Evolutionary conservation across 64 coral and sea anemone genomes (phyloP).

Genomic region (Stichodactyla mertensii): DNA sequence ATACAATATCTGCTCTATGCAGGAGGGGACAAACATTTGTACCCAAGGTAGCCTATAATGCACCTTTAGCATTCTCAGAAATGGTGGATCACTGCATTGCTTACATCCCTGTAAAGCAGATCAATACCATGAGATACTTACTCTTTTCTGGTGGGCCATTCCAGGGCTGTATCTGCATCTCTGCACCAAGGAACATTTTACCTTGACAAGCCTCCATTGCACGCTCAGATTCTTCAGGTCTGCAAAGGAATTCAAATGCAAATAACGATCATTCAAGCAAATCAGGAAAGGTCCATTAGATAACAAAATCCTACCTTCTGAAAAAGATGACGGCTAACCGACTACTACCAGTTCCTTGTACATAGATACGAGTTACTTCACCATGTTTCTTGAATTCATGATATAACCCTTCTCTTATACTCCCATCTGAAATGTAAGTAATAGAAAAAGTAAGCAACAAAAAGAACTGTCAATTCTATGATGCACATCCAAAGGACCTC

Average conservation of each 20-base stretch:
- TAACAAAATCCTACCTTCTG: conserved; percentile 47
- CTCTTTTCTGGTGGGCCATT: conserved; percentile 30
- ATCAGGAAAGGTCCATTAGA: not conserved
- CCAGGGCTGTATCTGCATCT: conserved; percentile 90
- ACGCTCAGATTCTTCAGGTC: conserved; percentile 86
- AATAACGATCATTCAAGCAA: not conserved
- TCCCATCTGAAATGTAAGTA: conserved; percentile 40
- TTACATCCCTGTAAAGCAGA: too few species aligned
- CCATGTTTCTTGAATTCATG: conserved; percentile 99
- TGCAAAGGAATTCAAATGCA: conserved; percentile 26
- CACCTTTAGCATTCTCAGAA: too few species aligned
- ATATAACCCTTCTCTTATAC: conserved; percentile 88
- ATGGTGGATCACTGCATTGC: too few species aligned
- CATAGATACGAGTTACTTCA: conserved; percentile 84
- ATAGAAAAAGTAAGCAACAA: too few species aligned
- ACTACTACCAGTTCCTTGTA: conserved; percentile 75
- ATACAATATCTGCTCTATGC: too few species aligned
- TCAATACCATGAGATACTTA: not conserved
- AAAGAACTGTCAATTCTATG: too few species aligned
- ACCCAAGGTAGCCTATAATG: not conserved
- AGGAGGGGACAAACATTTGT: too few species aligned
- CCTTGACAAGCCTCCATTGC: conserved; percentile 83
- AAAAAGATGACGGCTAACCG: conserved; percentile 90
- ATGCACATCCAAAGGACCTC: too few species aligned
- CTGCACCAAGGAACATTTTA: conserved; percentile 91